phyloP scores from a whole-genome alignment of 2,797 vertebrate genomes.

The Pseudotriccus pelzelni region DNA sequence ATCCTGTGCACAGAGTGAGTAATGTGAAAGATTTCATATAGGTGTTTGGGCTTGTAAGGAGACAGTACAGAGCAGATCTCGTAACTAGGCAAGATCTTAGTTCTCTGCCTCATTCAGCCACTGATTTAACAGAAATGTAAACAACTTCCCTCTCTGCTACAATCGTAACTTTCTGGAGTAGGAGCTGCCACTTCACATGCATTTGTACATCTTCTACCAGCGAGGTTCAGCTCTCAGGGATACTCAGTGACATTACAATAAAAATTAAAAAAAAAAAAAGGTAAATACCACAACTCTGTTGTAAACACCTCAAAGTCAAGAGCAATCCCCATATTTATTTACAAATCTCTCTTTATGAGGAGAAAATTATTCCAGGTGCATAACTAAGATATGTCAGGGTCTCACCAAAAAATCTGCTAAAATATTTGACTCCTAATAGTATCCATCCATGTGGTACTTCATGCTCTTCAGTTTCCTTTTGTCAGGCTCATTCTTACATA shows the following conservation, averaged over 20 bases:
- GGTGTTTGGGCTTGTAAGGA: background rate
- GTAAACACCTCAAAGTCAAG: background rate
- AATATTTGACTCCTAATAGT: background rate
- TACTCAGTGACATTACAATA: background rate
- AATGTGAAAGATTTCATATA: background rate
- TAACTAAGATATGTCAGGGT: background rate
- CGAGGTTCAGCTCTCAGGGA: background rate
- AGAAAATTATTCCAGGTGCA: background rate
- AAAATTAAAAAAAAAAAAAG: background rate
- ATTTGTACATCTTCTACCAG: background rate
- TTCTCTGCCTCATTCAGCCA: background rate
- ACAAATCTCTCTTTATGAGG: background rate
- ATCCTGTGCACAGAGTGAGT: background rate
- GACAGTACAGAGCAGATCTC: background rate
- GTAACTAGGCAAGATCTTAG: background rate
- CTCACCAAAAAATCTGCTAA: background rate
- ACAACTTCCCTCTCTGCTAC: background rate
- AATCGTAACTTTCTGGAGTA: background rate
- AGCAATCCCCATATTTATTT: background rate
- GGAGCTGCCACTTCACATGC: background rate
- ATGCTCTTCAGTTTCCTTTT: conserved; percentile 17
- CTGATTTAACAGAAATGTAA: background rate
- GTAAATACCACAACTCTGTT: background rate
- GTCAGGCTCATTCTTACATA: background rate
- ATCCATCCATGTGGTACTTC: background rate